Conservation (phyloP, 2,888 invertebrate species). For the Lepidonotus clava region DNA sequence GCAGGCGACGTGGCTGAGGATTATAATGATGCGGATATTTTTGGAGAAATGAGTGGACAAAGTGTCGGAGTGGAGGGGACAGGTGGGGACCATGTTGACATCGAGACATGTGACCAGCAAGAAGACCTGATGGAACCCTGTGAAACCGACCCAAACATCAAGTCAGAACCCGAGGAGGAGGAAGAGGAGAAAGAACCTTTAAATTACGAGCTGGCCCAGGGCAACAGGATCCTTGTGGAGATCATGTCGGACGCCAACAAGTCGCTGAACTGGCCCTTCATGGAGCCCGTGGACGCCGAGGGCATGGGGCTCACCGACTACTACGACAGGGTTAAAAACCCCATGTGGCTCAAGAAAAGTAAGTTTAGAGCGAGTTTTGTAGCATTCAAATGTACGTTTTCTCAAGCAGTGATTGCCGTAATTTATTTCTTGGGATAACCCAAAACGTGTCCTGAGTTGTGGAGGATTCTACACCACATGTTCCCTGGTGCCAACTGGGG, state of each 20-base stretch:
- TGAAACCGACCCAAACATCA: not conserved
- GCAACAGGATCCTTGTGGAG: slow-evolving; percentile 79
- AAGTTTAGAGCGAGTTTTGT: too few relatives aligned
- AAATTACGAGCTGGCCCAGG: slow-evolving; percentile 74
- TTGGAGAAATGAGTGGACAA: not conserved
- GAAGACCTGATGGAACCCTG: not conserved
- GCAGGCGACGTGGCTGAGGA: slow-evolving; percentile 30
- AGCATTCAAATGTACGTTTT: too few relatives aligned
- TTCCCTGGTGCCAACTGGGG: too few relatives aligned
- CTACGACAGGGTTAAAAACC: slow-evolving; percentile 80
- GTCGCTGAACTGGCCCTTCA: slow-evolving; percentile 80
- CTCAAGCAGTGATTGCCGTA: too few relatives aligned
- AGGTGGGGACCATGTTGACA: slow-evolving; percentile 47
- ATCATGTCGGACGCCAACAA: slow-evolving; percentile 80
- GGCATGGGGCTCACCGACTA: slow-evolving; percentile 80
- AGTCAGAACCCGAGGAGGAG: not conserved
- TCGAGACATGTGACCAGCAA: slow-evolving; percentile 33
- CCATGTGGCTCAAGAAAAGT: slow-evolving; percentile 82
- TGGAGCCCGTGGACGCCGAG: slow-evolving; percentile 79
- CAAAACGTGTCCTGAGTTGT: too few relatives aligned
- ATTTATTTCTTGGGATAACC: too few relatives aligned
- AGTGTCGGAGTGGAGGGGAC: slow-evolving; percentile 77
- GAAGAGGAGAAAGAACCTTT: slow-evolving; percentile 60
- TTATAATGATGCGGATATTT: slow-evolving; percentile 46
- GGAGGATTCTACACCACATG: too few relatives aligned